Conservation (phyloP, 2,113 vertebrate genomes). For the pig (Sus scrofa) region T2T-Sscrofa CM000815.6:23574501-23575000, state of each 20-base stretch:
- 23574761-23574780: not conserved
- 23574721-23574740: not conserved
- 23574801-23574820: not conserved
- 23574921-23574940: not conserved
- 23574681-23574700: not conserved
- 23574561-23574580: not conserved
- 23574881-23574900: no score
- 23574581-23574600: not conserved
- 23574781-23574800: not conserved
- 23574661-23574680: not conserved
- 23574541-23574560: no score
- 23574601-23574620: not conserved
- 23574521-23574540: not conserved
- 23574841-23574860: not conserved
- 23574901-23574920: not conserved
- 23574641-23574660: not conserved
- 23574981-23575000: no score
- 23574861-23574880: no score
- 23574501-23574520: not conserved
- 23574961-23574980: not conserved
- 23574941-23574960: not conserved
- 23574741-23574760: not conserved
- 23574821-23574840: not conserved
- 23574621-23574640: not conserved
- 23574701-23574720: not conserved